These are phyloP conservation scores for Sebastes kiyomatsui DNA, from an alignment of 2,797 vertebrate genomes.

Conservation along the genomic window DNA sequence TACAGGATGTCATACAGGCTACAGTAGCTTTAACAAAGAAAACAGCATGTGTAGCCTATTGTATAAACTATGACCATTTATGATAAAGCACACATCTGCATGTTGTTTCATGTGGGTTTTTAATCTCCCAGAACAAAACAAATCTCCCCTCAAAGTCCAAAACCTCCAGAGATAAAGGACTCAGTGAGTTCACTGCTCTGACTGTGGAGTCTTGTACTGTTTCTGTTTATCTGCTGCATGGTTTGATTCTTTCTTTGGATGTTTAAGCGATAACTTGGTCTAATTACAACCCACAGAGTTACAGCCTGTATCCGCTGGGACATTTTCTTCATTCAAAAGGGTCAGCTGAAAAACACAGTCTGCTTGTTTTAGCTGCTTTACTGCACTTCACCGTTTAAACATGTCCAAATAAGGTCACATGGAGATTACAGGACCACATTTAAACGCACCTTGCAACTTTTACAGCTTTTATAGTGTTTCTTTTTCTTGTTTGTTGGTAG, in stretches of 20 bases:
- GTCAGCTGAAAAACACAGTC: conserved; percentile 17
- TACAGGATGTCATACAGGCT: not conserved
- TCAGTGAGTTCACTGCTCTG: not conserved
- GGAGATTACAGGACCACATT: conserved; percentile 15
- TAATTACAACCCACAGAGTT: conserved; percentile 32
- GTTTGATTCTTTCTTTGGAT: conserved; percentile 10
- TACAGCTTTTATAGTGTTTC: not conserved
- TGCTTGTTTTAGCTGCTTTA: conserved; percentile 13
- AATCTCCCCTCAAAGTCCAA: not conserved
- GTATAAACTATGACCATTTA: not conserved
- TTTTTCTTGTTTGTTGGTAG: not conserved
- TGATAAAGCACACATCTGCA: not conserved
- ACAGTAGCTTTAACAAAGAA: not conserved
- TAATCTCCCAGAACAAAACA: not conserved
- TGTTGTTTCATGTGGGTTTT: not conserved
- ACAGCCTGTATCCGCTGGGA: conserved; percentile 40
- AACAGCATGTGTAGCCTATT: not conserved
- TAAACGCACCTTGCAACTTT: conserved; percentile 41
- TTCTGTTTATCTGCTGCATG: conserved; percentile 39
- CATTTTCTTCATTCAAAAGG: conserved; percentile 53
- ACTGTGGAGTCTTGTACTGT: not conserved
- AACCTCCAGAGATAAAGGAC: conserved; percentile 16
- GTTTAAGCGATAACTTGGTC: conserved; percentile 30
- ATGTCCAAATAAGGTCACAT: conserved; percentile 82
- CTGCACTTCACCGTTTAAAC: conserved; percentile 50